These are phyloP conservation scores for Heliconius charithonia DNA, from an alignment of 2,888 invertebrate species.

Conservation along the genomic window DNA sequence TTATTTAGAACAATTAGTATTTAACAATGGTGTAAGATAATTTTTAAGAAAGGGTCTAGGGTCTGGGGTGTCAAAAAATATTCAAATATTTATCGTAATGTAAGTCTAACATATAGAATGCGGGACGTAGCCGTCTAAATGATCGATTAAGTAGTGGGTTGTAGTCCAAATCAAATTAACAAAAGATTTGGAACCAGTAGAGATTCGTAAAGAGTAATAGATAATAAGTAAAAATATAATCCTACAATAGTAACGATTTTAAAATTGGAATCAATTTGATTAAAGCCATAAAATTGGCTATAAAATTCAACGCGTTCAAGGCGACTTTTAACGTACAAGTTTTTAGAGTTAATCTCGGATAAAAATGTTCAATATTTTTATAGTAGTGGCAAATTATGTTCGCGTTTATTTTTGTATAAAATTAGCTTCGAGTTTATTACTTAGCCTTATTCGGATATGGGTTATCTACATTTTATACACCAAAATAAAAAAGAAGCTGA, in stretches of 20 bases:
- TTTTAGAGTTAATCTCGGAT: background rate
- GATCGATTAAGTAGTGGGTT: background rate
- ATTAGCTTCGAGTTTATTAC: background rate
- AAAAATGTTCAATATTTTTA: background rate
- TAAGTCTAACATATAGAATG: too few relatives aligned
- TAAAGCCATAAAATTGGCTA: slow-evolving; percentile 61
- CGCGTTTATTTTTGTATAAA: background rate
- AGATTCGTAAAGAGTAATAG: background rate
- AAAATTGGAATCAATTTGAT: slow-evolving; percentile 61
- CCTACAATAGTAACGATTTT: slow-evolving; percentile 35
- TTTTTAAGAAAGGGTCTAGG: too few relatives aligned
- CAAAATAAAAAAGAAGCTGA: too few relatives aligned
- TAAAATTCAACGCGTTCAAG: slow-evolving; percentile 55
- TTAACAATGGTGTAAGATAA: too few relatives aligned
- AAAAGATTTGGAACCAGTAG: background rate
- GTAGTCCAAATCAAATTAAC: background rate
- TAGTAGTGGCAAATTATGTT: background rate
- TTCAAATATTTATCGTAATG: too few relatives aligned
- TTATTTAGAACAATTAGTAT: background rate
- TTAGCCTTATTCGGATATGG: background rate
- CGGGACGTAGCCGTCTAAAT: too few relatives aligned
- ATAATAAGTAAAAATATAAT: slow-evolving; percentile 1
- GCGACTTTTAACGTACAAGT: slow-evolving; percentile 47
- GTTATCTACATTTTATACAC: background rate
- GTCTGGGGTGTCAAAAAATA: too few relatives aligned